Base-by-base conservation (phyloP, 2,888 invertebrate genomes). In the Acleris laterana region DNA sequence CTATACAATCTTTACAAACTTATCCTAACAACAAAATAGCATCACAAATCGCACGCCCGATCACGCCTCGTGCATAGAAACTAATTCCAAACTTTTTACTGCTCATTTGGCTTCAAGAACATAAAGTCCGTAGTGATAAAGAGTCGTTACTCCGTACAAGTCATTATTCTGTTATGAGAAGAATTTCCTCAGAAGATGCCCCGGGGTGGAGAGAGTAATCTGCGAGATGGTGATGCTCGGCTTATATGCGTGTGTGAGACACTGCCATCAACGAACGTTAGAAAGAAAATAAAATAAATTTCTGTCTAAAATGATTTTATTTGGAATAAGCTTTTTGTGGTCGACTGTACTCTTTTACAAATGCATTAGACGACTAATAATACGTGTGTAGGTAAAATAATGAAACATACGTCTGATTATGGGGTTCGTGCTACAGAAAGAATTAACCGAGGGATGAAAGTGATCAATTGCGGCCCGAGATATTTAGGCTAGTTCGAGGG, bases 111-210 rank as follows among this genome's bases (percentile, higher is more conserved):
- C 66, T 28, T 44, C 69, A 62, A 67, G 72, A 70, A 70, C 73
- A 72, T 73, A 72, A 77, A 73, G 58, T 70, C 62, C 63, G 70
- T 59, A 64, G 68, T 68, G 70, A 72, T 75, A 71, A 73, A 77
- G 72, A 66, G 55, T 56, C 68, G 63, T 59, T 68, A 69, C 69
- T 69, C 64, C 66, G 72, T 74, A 77, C 80, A 80, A 83, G 82
- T 80, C 76, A 79, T 82, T 80, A 76, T 78, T 75, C 76, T 81
- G 63, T 81, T 78, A 82, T 75, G 77, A 74, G 68, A 71, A 68
- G 74, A 82, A 81, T 80, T 82, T 78, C 77, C 79, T 72, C 71
- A 70, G 71, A 77, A 71, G 71, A 75, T 73, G 69, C 79, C 78
- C 76, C 61, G 44, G 80, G 73, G 77, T 75, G 65, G 62, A 73